A percentile compares a stretch with the other conserved stretches of the same genome.
Conservation (phyloP, 2,888 invertebrate genomes). For the Acleris sparsana region DNA sequence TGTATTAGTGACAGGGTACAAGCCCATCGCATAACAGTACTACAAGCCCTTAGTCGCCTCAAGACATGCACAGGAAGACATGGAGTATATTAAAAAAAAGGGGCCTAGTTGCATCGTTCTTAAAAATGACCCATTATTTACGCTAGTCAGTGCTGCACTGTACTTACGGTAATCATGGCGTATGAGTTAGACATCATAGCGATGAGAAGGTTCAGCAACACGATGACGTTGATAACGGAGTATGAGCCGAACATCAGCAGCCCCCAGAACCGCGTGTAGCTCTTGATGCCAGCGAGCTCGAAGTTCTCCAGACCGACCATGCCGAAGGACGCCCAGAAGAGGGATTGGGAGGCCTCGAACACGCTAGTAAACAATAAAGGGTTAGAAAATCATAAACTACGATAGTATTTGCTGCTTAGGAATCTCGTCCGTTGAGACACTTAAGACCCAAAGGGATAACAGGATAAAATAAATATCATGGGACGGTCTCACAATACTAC, state of each 20-base stretch:
- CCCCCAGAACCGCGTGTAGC: constrained; percentile 97
- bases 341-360: constrained; percentile 96
- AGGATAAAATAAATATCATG: too few relatives aligned
- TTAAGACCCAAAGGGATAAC: too few relatives aligned
- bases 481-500: too few relatives aligned
- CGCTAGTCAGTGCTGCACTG: neutral
- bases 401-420: too few relatives aligned
- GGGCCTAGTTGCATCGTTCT: too few relatives aligned
- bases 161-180: constrained; percentile 93
- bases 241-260: constrained; percentile 98
- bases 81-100: too few relatives aligned
- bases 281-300: constrained; percentile 93
- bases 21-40: too few relatives aligned
- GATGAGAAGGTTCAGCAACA: constrained; percentile 95
- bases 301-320: constrained; percentile 95
- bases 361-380: constrained; percentile 82
- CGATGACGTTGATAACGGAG: constrained; percentile 97
- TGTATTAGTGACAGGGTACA: too few relatives aligned
- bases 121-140: too few relatives aligned
- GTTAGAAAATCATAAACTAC: neutral
- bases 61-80: too few relatives aligned
- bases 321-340: constrained; percentile 98
- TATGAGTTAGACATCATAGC: constrained; percentile 99
- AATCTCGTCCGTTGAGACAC: too few relatives aligned
- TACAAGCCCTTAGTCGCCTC: too few relatives aligned